Conservation (phyloP, 2,888 invertebrate genomes). For the Drosophila rellima region DNA sequence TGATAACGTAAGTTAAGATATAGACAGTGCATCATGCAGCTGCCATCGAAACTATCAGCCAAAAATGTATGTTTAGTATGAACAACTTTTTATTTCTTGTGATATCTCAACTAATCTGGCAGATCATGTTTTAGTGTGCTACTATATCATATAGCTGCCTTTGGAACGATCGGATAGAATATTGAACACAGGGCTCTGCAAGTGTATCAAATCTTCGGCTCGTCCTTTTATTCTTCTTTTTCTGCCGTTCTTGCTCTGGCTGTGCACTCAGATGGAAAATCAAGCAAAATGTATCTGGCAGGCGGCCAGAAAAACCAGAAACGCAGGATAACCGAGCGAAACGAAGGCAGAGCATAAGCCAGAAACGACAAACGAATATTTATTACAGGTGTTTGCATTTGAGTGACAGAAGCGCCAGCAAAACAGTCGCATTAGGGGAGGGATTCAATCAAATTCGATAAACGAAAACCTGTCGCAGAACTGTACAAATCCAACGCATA, state of each 20-base stretch:
- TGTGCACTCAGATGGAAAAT: slow-evolving; percentile 71
- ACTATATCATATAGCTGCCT: too few species aligned
- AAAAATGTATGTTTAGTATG: too few species aligned
- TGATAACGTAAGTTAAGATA: too few species aligned
- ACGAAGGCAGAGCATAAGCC: slow-evolving; percentile 50
- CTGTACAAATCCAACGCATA: slow-evolving; percentile 26
- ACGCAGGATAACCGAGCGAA: slow-evolving; percentile 42
- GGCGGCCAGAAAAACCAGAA: slow-evolving; percentile 58
- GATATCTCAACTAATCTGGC: too few species aligned
- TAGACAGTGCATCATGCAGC: too few species aligned
- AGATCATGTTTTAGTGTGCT: too few species aligned
- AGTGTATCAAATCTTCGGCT: background rate
- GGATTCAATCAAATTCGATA: slow-evolving; percentile 23
- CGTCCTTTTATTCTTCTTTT: background rate
- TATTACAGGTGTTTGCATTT: slow-evolving; percentile 80
- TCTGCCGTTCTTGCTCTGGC: slow-evolving; percentile 16
- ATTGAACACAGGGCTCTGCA: background rate
- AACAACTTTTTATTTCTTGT: too few species aligned
- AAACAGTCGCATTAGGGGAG: slow-evolving; percentile 47
- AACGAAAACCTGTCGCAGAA: slow-evolving; percentile 17
- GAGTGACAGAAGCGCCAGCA: slow-evolving; percentile 66
- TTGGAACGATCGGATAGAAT: too few species aligned
- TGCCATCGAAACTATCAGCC: too few species aligned
- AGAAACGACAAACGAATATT: slow-evolving; percentile 78
- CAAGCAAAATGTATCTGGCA: slow-evolving; percentile 76